Conservation (phyloP, 2,888 invertebrate species). For the Limnephilus marmoratus region DNA sequence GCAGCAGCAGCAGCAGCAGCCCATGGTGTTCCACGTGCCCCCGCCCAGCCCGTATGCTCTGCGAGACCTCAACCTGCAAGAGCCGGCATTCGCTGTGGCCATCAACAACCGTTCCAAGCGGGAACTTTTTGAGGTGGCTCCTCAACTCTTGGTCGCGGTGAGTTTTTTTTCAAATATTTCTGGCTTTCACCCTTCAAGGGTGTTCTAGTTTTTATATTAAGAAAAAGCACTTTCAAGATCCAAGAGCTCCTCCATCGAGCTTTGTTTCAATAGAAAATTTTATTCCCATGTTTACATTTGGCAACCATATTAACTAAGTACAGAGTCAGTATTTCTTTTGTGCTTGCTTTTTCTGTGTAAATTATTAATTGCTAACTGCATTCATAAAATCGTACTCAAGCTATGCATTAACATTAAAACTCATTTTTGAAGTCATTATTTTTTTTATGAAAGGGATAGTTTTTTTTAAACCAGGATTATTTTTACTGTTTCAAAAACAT, state of each 20-base stretch:
- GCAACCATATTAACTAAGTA: not conserved
- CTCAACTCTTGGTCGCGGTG: not conserved
- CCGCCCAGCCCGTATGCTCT: not conserved
- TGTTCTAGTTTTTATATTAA: not conserved
- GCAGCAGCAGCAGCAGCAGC: not conserved
- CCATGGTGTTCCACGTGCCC: constrained; percentile 1
- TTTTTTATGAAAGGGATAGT: not conserved
- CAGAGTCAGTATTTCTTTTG: not conserved
- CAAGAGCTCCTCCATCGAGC: not conserved
- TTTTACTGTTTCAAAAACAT: not conserved
- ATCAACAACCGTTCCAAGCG: not conserved
- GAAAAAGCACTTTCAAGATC: not conserved
- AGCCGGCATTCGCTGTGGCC: not conserved
- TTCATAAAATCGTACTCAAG: not conserved
- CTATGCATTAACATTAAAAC: too few species aligned
- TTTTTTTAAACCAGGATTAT: not conserved
- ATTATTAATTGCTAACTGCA: not conserved
- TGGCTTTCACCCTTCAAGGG: too few species aligned
- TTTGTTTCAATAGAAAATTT: not conserved
- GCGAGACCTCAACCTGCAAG: not conserved
- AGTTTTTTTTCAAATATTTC: not conserved
- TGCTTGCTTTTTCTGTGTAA: not conserved
- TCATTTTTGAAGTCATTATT: not conserved
- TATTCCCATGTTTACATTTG: not conserved
- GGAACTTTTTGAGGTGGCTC: not conserved